These are phyloP conservation scores for Lingula anatina DNA, from an alignment of 2,888 invertebrate genomes.

Conservation along the genomic window DNA sequence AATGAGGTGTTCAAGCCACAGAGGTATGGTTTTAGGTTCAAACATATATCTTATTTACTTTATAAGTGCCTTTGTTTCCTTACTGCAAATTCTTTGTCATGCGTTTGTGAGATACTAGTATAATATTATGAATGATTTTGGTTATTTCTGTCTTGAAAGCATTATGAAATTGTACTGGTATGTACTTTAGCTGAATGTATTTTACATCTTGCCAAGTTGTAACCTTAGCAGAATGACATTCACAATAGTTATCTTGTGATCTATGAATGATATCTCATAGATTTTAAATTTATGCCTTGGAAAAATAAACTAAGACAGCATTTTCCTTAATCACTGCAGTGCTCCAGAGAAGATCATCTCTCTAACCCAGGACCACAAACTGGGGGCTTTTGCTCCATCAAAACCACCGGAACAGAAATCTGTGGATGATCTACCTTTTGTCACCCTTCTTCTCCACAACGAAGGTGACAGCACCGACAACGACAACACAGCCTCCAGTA, in stretches of 20 bases:
- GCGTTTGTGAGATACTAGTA: too few species aligned
- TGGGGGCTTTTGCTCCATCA: constrained; percentile 40
- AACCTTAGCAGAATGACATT: too few species aligned
- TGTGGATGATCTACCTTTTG: constrained; percentile 43
- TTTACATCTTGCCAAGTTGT: too few species aligned
- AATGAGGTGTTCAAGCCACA: constrained; percentile 12
- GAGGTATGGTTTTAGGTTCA: background rate
- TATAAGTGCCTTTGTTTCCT: too few species aligned
- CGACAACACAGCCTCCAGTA: background rate
- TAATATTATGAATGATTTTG: too few species aligned
- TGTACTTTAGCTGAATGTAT: too few species aligned
- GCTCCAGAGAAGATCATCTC: constrained; percentile 23
- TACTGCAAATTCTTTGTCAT: too few species aligned
- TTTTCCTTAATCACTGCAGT: constrained; percentile 12
- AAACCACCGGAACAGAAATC: constrained; percentile 14
- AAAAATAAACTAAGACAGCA: background rate
- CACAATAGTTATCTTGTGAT: too few species aligned
- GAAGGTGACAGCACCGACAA: constrained; percentile 2
- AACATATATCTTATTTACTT: too few species aligned
- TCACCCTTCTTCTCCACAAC: constrained; percentile 29
- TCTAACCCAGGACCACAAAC: constrained; percentile 28
- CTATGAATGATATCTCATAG: too few species aligned
- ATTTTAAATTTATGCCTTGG: background rate
- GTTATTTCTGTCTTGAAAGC: too few species aligned
- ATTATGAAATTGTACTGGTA: too few species aligned